Percentiles rank a stretch among this genome's conserved stretches.
Evolutionary conservation across 2,113 vertebrate species (phyloP).

Genomic region (Laterallus jamaicensis): DNA sequence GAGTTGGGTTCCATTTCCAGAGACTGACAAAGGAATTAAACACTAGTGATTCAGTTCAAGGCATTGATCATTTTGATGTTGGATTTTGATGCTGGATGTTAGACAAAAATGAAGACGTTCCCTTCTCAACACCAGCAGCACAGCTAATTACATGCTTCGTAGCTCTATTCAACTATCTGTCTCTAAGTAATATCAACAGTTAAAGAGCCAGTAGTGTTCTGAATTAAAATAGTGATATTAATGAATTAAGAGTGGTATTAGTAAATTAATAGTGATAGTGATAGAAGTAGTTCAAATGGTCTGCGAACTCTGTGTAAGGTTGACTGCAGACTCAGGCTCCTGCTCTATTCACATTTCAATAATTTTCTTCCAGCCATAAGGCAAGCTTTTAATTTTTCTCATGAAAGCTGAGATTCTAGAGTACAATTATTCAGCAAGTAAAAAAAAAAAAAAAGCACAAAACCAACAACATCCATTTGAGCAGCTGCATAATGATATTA

Average conservation of each 20-base stretch:
- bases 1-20: not conserved
- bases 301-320: not conserved
- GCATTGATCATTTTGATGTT: not conserved
- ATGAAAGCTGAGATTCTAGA: not conserved
- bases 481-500: not conserved
- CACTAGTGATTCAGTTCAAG: not conserved
- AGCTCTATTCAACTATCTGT: not conserved
- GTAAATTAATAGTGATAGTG: not conserved
- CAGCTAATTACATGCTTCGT: not conserved
- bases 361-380: not conserved
- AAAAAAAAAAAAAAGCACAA: not conserved
- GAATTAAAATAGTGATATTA: not conserved
- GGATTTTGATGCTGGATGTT: not conserved
- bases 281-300: not conserved
- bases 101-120: not conserved
- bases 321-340: not conserved
- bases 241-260: no score
- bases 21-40: not conserved
- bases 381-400: not conserved
- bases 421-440: not conserved
- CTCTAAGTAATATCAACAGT: not conserved
- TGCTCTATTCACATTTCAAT: not conserved
- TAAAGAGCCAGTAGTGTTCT: not conserved
- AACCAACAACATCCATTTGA: not conserved
- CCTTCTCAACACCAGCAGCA: not conserved